Base-by-base conservation (phyloP, 2,888 invertebrate species). In the Heliconius erato region DNA sequence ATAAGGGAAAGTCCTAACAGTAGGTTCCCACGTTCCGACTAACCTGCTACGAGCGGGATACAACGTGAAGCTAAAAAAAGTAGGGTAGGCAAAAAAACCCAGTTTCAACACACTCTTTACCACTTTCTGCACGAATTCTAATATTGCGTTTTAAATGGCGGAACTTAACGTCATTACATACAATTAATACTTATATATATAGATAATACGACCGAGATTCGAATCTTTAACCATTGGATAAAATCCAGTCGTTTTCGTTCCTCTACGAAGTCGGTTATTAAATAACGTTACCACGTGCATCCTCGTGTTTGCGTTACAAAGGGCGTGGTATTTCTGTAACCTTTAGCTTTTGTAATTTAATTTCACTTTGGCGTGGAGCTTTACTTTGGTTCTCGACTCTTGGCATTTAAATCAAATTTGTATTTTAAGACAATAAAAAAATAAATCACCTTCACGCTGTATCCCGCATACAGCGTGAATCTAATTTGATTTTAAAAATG, bases 281-380 rank as follows among this genome's bases (percentile, higher is more conserved):
- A 67, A 67, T 67, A 19, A 67, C 2, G 16, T 19, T 28, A 67
- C 67, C 23, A 44, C n/a, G 26, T 26, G 44, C 44, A 16, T 26
- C n/a, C 40, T 40, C 71, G n/a, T 23, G n/a, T 71, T 71, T 40
- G 40, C 23, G 26, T 40, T 71, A 40, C 71, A 40, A 71, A 71
- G 71, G 71, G n/a, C 71, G 14, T n/a, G 40, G n/a, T 72, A 26
- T 72, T 44, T 72, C 44, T 69, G 9, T 35, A 44, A 72, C 40
- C 40, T 72, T 44, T 72, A 26, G 44, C 71, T 72, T 72, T 72
- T 72, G 71, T 26, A 72, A n/a, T 72, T 72, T 72, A 72, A 72
- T 72, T 72, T 44, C 26, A 72, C 44, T 72, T n/a, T 44, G 44
- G 44, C 71, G 71, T 71, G 11, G 35, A 71, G 69, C 35, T 69